Evolutionary conservation across 2,888 invertebrate species (phyloP), one percentile per base, ranked within the genome.

Genomic region (Agonopterix subpropinquella): DNA sequence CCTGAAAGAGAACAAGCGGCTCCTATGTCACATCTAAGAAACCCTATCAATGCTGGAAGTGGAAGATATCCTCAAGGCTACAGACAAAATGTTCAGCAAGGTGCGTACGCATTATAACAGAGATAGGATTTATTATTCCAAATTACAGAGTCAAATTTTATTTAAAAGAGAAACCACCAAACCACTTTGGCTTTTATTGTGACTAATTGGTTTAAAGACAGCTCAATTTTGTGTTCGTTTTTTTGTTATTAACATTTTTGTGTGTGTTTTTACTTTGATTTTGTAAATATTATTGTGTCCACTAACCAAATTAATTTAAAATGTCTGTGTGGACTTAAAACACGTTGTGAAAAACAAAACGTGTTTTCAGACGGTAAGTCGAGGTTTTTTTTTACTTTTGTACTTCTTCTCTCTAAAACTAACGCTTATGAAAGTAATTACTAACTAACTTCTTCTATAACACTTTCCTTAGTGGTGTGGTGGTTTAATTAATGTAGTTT

Each of bases 41-140:
- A 80, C 59, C 82, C 81, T 9, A 65, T 84, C 42, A 87, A 87
- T 64, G 54, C 81, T 7, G 88, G 88, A 59, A 88, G 87, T 59
- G 87, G 86, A 46, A 66, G 89, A 64, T 84, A 84, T 57, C 86
- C 86, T 0, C 83, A 75, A 50, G 88, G 87, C 61, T 86, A 87
- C 64, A 73, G 89, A 55, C 89, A 79, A 53, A 87, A 87, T 56
- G 79, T 77, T 59, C 88, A 86, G 53, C 89, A 89, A 89, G 89
- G 89, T 89, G 81, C 80, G 85, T 87, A 73, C 74, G 73, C 73
- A 68, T 62, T 64, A 55, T 52, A 52, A 47, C 55, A 56, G 80
- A 83, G 80, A 82, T 79, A 80, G 80, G 78, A 77, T 80, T 71
- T 65, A 55, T 52, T 28, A 57, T 51, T 61, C 65, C 70, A 73